Base-by-base conservation (phyloP, 2,888 invertebrate genomes). In the Dynastes hyllus region DNA sequence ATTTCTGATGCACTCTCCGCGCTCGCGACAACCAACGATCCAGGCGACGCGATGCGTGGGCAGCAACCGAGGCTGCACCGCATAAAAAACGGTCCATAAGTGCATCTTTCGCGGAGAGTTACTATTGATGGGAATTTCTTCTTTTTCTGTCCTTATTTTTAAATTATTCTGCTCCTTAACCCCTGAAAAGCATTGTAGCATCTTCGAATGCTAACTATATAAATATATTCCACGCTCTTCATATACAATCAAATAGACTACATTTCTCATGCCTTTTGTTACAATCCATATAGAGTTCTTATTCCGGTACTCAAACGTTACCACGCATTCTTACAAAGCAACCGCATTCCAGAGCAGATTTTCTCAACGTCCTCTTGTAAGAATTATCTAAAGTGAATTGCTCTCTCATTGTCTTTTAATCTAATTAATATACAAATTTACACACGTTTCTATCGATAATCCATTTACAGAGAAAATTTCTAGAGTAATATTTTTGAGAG, bases 1-100 rank as follows among this genome's bases (percentile, higher is more conserved):
- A 55, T 77, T 65, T 45, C 50, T 55, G 77, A 73, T 78, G 78
- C 73, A 65, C 67, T 51, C 40, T 67, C 40, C 16, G 13, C 67
- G 8, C 11, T 45, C 45, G 11, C 45, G 45, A 45, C 45, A 11
- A 2, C 45, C 40, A 22, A n/a, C n/a, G 45, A 67, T 16, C 22
- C 45, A 58, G n/a, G 6, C 9, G 40, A 13, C 16, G 4, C 40
- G 67, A 8, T 61, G 67, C 67, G 67, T 67, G 67, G 67, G 67
- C 40, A 45, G 61, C 13, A 53, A 22, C 6, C 61, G 22, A 27
- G 40, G 16, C 67, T 67, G 67, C 61, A 45, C 37, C 9, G 45
- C 67, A 45, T 37, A n/a, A 9, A 16, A 45, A 45, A 45, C 22
- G 67, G 67, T 67, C 22, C 22, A 22, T 61, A 61, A 29, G 22